A percentile compares a stretch with the other conserved stretches of the same genome.
These are phyloP conservation scores for Propsilocerus akamusi DNA, from an alignment of 1,140 invertebrate species.

Conservation along the genomic window DNA sequence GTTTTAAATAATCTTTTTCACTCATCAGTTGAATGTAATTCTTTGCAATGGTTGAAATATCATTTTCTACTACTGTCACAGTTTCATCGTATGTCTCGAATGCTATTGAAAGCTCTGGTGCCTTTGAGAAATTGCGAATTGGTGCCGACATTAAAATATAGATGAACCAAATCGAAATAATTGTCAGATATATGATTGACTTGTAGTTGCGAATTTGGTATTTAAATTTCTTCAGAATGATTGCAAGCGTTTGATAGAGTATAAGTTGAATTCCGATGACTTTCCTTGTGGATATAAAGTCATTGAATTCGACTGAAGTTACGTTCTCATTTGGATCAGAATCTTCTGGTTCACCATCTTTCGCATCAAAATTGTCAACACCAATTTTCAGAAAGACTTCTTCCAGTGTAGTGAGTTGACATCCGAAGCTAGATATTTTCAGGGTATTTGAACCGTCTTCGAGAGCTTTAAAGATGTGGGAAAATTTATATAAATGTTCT, in stretches of 20 bases:
- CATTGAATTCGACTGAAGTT: not conserved
- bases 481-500: conserved; percentile 13
- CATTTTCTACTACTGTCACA: conserved; percentile 4
- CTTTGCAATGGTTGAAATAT: conserved; percentile 25
- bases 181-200: not conserved
- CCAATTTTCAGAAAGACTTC: conserved; percentile 54
- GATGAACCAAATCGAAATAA: not conserved
- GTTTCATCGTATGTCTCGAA: not conserved
- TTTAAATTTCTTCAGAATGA: not conserved
- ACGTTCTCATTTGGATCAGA: conserved; percentile 6
- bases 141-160: not conserved
- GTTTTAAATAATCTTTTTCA: conserved; percentile 11
- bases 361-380: conserved; percentile 11
- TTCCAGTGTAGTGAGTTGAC: conserved; percentile 86
- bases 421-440: conserved; percentile 59
- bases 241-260: not conserved
- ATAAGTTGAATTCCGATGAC: not conserved
- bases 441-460: conserved; percentile 12
- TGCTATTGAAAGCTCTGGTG: conserved; percentile 13
- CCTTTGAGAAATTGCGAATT: not conserved
- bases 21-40: conserved; percentile 11
- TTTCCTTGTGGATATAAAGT: not conserved
- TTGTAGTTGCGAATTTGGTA: not conserved
- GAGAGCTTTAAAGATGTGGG: conserved; percentile 16
- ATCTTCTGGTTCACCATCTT: conserved; percentile 6